phyloP scores from a whole-genome alignment of 2,797 vertebrate genomes.

The Sebastes ruberrimus region DNA sequence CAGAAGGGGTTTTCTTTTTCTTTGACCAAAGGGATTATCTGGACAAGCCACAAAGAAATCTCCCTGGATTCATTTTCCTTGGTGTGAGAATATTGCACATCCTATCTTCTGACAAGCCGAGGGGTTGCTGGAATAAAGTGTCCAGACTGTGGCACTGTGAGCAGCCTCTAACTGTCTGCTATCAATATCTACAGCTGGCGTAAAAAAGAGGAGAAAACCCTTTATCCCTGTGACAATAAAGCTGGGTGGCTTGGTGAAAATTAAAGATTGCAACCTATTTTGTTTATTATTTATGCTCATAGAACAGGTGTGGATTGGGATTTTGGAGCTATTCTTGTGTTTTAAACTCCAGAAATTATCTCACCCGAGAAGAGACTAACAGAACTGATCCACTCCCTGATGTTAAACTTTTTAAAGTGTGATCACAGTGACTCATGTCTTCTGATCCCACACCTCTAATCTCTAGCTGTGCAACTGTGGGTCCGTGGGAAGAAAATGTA shows the following conservation, averaged over 20 bases:
- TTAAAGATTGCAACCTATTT: slow-evolving; percentile 26
- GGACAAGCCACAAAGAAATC: slow-evolving; percentile 72
- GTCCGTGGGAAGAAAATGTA: background rate
- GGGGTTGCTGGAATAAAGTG: slow-evolving; percentile 47
- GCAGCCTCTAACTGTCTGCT: slow-evolving; percentile 48
- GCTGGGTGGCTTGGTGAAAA: slow-evolving; percentile 34
- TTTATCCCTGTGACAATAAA: slow-evolving; percentile 58
- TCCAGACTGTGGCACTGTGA: slow-evolving; percentile 44
- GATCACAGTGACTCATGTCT: background rate
- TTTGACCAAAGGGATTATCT: slow-evolving; percentile 75
- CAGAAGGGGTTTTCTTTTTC: slow-evolving; percentile 40
- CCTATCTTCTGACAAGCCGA: slow-evolving; percentile 71
- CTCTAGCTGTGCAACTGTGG: background rate
- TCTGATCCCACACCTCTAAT: background rate
- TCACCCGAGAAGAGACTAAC: background rate
- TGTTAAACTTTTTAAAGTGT: background rate
- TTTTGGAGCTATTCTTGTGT: slow-evolving; percentile 8
- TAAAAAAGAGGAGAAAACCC: slow-evolving; percentile 28
- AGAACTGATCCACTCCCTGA: background rate
- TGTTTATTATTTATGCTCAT: slow-evolving; percentile 22
- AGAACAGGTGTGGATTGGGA: slow-evolving; percentile 25
- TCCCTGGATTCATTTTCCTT: slow-evolving; percentile 70
- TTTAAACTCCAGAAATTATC: background rate
- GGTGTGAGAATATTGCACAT: slow-evolving; percentile 66
- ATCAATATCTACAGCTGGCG: slow-evolving; percentile 71